Percentiles rank a stretch among this genome's conserved stretches.
Conservation (phyloP, 2,113 vertebrate genomes). For the Labrus mixtus region DNA sequence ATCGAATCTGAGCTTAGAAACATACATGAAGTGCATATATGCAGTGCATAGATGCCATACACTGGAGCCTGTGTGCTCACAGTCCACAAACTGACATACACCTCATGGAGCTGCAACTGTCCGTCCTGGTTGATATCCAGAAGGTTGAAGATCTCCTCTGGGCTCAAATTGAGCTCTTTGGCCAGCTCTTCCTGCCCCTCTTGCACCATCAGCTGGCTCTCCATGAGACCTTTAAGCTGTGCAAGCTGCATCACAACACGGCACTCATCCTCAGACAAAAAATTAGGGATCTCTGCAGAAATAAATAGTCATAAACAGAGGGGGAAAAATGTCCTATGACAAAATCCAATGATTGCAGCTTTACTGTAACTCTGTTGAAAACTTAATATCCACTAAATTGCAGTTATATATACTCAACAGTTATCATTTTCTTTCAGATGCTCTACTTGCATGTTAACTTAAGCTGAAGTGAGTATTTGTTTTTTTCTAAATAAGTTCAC, state of each 20-base stretch:
- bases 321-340: not conserved
- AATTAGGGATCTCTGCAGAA: conserved; percentile 91
- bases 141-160: conserved; percentile 95
- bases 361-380: not conserved
- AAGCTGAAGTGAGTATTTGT: not conserved
- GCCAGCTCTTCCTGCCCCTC: conserved; percentile 93
- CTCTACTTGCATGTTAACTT: not conserved
- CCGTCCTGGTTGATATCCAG: conserved; percentile 96
- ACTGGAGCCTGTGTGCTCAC: conserved; percentile 6
- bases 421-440: too few species aligned
- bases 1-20: conserved; percentile 10
- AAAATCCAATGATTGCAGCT: not conserved
- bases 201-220: conserved; percentile 91
- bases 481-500: too few species aligned
- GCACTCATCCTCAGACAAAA: conserved; percentile 94
- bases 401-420: too few species aligned
- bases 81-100: conserved; percentile 71
- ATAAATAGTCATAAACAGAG: conserved; percentile 2
- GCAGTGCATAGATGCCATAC: not conserved
- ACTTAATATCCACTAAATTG: not conserved
- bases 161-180: conserved; percentile 92
- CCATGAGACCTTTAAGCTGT: conserved; percentile 84
- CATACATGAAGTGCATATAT: not conserved
- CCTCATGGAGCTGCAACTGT: conserved; percentile 95
- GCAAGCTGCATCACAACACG: conserved; percentile 88